Evolutionary conservation across 2,888 invertebrate species (phyloP), one percentile per base, ranked within the genome.

Genomic region (Crematogaster levior): DNA sequence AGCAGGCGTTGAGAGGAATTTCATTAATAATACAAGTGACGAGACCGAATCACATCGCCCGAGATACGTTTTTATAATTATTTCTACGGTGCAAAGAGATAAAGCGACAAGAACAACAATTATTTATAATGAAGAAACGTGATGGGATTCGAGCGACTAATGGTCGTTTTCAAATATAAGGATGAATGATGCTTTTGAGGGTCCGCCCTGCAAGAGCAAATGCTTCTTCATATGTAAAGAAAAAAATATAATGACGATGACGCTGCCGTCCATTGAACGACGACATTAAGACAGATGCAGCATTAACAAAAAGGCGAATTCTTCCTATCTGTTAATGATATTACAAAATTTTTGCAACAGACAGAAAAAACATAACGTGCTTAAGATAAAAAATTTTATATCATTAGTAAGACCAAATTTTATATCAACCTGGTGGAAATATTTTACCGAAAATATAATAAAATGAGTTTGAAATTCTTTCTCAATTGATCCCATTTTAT

Each of bases 11-110:
- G 43, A 56, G n/a, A 68, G 51, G 81, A 56, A 83, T 88, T 88
- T 88, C 89, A 88, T 90, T 90, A 90, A 89, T 90, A 90, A 89
- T 89, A 83, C 87, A 84, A 85, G 84, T 81, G 80, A 75, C 72
- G 81, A 81, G 82, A 70, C 82, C 46, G 37, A 18, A 40, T 21
- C 46, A 53, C 70, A 70, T 21, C 61, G 37, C 65, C 43, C 58
- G 79, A 86, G 83, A 84, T 84, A 75, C 82, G 86, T 84, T 85
- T 75, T 65, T 79, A 83, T 83, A 82, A 89, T 86, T 86, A 88
- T 84, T 88, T 34, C 60, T 68, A 21, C 46, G 48, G n/a, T 21
- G 56, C 68, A 21, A 27, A 77, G 34, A 77, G 30, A 77, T 68
- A 70, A 43, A 34, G 56, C 68, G 43, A 75, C 30, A 56, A 6